A percentile compares a stretch with the other conserved stretches of the same genome.
Conservation (phyloP, 1,140 invertebrate genomes). For the Platyscapa corneri region DNA sequence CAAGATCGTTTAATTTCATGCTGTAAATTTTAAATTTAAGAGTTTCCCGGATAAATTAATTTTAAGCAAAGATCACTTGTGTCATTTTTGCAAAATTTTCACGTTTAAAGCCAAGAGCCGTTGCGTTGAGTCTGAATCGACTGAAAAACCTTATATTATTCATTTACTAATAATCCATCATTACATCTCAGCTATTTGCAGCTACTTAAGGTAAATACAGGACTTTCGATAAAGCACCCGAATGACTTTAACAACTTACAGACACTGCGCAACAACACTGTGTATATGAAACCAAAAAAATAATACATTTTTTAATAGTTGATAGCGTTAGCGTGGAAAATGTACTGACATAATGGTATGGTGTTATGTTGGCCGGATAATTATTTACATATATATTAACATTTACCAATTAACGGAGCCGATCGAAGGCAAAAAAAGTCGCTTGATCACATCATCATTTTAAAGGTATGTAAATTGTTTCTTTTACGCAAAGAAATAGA, state of each 20-base stretch:
- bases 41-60: neutral
- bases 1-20: neutral
- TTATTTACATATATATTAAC: too few relatives aligned
- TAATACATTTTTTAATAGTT: neutral
- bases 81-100: neutral
- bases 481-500: neutral
- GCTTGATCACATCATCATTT: too few relatives aligned
- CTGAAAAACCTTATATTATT: neutral
- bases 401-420: too few relatives aligned
- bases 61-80: neutral
- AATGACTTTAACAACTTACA: neutral
- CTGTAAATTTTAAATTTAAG: neutral
- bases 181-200: neutral
- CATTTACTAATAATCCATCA: neutral
- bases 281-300: neutral
- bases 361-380: neutral
- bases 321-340: neutral
- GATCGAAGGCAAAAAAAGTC: too few relatives aligned
- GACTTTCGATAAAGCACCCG: neutral
- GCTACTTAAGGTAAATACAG: neutral
- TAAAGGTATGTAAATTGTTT: neutral
- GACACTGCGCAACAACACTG: neutral
- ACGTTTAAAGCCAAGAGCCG: neutral
- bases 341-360: neutral
- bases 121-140: neutral